These are phyloP conservation scores for Cataglyphis livida DNA, from an alignment of 2,888 invertebrate genomes.

Conservation along the genomic window DNA sequence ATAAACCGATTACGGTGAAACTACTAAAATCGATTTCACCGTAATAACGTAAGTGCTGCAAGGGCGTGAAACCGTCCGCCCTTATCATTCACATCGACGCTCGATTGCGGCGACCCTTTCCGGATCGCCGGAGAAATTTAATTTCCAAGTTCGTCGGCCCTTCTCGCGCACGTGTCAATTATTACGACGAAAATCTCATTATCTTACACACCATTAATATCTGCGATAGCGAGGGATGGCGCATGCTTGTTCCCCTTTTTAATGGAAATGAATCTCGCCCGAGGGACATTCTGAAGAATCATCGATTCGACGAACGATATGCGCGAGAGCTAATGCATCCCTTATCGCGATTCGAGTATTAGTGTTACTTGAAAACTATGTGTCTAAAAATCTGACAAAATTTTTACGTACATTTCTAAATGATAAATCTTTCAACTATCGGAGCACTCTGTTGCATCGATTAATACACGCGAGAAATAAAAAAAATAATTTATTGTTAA, in stretches of 20 bases:
- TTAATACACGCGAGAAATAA: not conserved
- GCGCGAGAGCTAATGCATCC: not conserved
- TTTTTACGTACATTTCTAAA: conserved; percentile 8
- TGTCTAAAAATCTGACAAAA: not conserved
- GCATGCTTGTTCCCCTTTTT: conserved; percentile 26
- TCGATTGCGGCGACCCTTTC: conserved; percentile 55
- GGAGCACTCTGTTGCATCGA: not conserved
- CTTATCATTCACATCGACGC: conserved; percentile 57
- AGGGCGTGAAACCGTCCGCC: conserved; percentile 21
- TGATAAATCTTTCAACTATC: not conserved
- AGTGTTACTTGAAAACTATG: not conserved
- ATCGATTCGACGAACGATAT: not conserved
- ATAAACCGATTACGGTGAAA: conserved; percentile 29
- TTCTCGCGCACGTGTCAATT: conserved; percentile 42
- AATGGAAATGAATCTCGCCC: conserved; percentile 40
- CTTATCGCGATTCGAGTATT: not conserved
- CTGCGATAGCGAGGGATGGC: conserved; percentile 1
- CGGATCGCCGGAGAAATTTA: conserved; percentile 59
- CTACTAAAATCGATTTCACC: conserved; percentile 53
- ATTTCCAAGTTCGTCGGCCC: conserved; percentile 53
- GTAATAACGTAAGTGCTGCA: conserved; percentile 54
- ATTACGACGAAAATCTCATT: conserved; percentile 57
- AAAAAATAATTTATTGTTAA: not conserved
- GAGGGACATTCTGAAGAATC: conserved; percentile 25
- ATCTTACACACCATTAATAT: conserved; percentile 33